These are phyloP conservation scores for Morone saxatilis DNA, from an alignment of 2,113 vertebrate species.

Conservation along the genomic window DNA sequence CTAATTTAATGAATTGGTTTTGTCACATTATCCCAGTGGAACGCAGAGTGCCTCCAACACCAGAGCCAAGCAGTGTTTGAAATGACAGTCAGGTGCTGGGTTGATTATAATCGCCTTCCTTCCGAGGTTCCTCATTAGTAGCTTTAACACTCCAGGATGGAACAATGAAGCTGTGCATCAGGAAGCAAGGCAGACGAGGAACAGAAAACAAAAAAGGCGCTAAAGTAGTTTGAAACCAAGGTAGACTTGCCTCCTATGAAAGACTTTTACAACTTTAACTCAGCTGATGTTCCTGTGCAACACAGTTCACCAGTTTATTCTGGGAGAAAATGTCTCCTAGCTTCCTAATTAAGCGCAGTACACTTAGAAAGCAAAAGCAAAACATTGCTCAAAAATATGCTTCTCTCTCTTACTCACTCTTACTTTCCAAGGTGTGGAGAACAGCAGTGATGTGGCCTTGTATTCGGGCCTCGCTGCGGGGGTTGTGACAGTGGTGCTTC, in stretches of 20 bases:
- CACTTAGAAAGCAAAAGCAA: not conserved
- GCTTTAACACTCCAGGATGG: slow-evolving; percentile 68
- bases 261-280: slow-evolving; percentile 22
- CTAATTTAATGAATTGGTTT: slow-evolving; percentile 90
- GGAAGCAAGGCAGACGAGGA: slow-evolving; percentile 39
- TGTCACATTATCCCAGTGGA: slow-evolving; percentile 80
- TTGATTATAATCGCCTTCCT: slow-evolving; percentile 79
- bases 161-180: slow-evolving; percentile 61
- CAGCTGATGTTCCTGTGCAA: slow-evolving; percentile 21
- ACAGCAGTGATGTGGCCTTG: slow-evolving; percentile 91
- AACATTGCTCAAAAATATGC: not conserved
- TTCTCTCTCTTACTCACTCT: slow-evolving; percentile 8
- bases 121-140: slow-evolving; percentile 80
- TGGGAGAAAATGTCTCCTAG: slow-evolving; percentile 27
- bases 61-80: slow-evolving; percentile 74
- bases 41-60: slow-evolving; percentile 57
- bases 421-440: slow-evolving; percentile 88
- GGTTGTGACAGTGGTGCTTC: slow-evolving; percentile 91
- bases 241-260: slow-evolving; percentile 35
- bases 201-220: slow-evolving; percentile 47
- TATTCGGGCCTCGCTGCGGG: slow-evolving; percentile 96
- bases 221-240: slow-evolving; percentile 53
- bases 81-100: slow-evolving; percentile 81
- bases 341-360: slow-evolving; percentile 39
- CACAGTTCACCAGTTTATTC: slow-evolving; percentile 43